These are phyloP conservation scores for Maccullochella peelii DNA, from an alignment of 2,113 vertebrate genomes.

Conservation along the genomic window DNA sequence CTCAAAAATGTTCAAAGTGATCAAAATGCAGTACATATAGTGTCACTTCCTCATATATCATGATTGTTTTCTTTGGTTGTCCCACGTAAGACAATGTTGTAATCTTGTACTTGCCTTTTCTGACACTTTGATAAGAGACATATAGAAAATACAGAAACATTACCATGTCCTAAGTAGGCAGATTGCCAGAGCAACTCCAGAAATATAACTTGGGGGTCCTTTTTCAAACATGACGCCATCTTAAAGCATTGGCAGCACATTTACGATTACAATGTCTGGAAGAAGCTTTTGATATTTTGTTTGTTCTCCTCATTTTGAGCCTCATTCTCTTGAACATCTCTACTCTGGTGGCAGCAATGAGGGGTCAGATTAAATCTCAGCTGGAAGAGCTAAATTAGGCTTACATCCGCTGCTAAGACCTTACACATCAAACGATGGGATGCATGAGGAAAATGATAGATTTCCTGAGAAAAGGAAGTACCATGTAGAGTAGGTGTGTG, in stretches of 20 bases:
- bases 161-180: neutral
- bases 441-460: constrained; percentile 1
- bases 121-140: neutral
- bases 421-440: constrained; percentile 25
- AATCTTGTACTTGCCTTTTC: neutral
- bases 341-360: neutral
- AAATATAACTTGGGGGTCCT: too few species aligned
- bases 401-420: constrained; percentile 2
- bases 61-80: neutral
- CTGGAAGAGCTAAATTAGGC: constrained; percentile 7
- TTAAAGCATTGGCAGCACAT: neutral
- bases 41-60: neutral
- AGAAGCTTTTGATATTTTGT: neutral
- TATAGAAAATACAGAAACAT: neutral
- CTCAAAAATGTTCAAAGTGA: neutral
- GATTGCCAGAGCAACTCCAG: neutral
- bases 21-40: neutral
- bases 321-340: neutral
- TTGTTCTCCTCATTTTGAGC: neutral
- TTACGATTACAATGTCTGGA: neutral
- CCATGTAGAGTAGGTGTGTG: neutral
- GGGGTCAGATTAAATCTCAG: neutral
- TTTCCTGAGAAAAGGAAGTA: constrained; percentile 4
- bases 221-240: neutral
- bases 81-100: neutral